Evolutionary conservation across 2,888 invertebrate genomes (phyloP), one percentile per base, ranked within the genome.

Genomic region (Erynnis tages): DNA sequence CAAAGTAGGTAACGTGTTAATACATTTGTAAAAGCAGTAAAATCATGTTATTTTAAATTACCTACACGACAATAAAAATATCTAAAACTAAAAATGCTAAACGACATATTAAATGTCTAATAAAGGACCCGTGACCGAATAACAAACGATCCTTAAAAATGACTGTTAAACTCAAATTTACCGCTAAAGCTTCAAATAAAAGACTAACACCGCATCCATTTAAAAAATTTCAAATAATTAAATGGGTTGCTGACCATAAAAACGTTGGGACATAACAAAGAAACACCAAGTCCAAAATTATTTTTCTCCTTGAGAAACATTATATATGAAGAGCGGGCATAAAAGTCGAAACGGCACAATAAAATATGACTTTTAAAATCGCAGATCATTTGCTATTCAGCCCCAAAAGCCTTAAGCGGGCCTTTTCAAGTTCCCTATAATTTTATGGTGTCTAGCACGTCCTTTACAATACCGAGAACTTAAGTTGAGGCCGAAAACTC

Each of bases 301-400:
- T 44, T 65, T 71, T 74, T 69, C 53, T 16, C 50, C 48, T 58
- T 37, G 46, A 75, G 73, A 77, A 62, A 53, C 61, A 65, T 69
- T 73, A 76, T 80, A 79, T 75, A 45, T 55, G 53, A 58, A 63
- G 57, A 57, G 43, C 62, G 61, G 58, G 70, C 76, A 75, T 87
- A 80, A 88, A 86, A 79, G 67, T 67, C 66, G 70, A 67, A 63
- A 60, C 6, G 3, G 57, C 56, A 66, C 66, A 73, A 75, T 81
- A 80, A 83, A 82, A 78, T 82, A 80, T 82, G 72, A 79, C 73
- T 80, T 76, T 78, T 69, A 63, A 72, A 80, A 78, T 76, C 68
- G 73, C 73, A 70, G 68, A 71, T 71, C 66, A 66, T 71, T 67
- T 63, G 45, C 76, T 74, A 76, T 81, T 79, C 67, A 76, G n/a